Evolutionary conservation across 1,140 invertebrate genomes (phyloP).

Genomic region (Zaprionus camerounensis): DNA sequence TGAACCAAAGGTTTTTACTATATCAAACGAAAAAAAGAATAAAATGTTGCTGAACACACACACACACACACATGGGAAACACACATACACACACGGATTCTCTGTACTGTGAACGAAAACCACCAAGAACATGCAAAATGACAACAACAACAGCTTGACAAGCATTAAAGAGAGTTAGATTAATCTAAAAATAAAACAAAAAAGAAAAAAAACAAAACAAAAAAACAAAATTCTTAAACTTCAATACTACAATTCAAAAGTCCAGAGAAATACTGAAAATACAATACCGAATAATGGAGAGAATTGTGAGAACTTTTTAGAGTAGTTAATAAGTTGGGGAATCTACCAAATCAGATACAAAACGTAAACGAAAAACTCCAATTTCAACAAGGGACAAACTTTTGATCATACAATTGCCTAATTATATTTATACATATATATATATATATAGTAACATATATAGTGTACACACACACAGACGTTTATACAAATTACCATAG

Average conservation of each 20-base stretch:
- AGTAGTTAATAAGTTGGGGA: constrained; percentile 63
- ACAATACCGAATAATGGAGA: constrained; percentile 28
- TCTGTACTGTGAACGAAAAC: constrained; percentile 81
- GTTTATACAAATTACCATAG: constrained; percentile 25
- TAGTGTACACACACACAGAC: constrained; percentile 3
- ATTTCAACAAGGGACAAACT: constrained; percentile 79
- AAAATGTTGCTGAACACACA: constrained; percentile 64
- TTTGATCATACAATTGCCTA: constrained; percentile 69
- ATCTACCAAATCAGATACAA: constrained; percentile 30
- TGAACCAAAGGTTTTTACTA: constrained; percentile 80
- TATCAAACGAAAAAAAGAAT: constrained; percentile 55
- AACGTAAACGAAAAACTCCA: constrained; percentile 62
- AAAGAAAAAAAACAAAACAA: constrained; percentile 25
- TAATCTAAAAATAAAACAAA: constrained; percentile 51
- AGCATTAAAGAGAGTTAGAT: constrained; percentile 62
- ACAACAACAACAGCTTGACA: constrained; percentile 52
- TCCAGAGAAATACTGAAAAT: constrained; percentile 31
- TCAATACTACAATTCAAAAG: constrained; percentile 61
- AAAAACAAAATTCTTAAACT: constrained; percentile 33
- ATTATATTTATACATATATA: constrained; percentile 51
- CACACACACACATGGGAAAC: constrained; percentile 27
- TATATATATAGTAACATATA: constrained; percentile 41
- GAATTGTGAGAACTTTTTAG: constrained; percentile 63
- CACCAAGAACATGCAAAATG: constrained; percentile 63
- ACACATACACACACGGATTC: constrained; percentile 55